Evolutionary conservation across 2,888 invertebrate species (phyloP).

Genomic region (Spisula solida): DNA sequence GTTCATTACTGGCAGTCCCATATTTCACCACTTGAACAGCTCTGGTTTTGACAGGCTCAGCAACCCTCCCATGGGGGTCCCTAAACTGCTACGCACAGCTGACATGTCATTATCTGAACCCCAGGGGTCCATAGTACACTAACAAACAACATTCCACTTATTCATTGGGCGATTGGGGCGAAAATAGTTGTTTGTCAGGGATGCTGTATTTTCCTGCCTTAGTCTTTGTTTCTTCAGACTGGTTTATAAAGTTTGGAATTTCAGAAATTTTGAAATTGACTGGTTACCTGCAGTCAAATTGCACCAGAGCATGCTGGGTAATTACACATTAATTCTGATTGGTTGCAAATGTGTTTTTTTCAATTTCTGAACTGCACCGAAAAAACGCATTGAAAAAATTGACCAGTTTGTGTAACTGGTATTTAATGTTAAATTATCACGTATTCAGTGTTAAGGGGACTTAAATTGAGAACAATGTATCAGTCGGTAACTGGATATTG

Average conservation of each 20-base stretch:
- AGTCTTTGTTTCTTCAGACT: slow-evolving; percentile 29
- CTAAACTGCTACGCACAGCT: slow-evolving; percentile 66
- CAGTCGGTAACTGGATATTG: slow-evolving; percentile 45
- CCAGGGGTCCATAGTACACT: slow-evolving; percentile 57
- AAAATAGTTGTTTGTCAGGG: background rate
- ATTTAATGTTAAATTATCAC: background rate
- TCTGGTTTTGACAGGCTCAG: slow-evolving; percentile 63
- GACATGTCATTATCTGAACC: slow-evolving; percentile 66
- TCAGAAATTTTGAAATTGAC: slow-evolving; percentile 41
- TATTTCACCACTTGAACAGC: slow-evolving; percentile 53
- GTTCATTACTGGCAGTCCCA: slow-evolving; percentile 52
- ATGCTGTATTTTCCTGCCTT: slow-evolving; percentile 12
- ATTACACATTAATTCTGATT: slow-evolving; percentile 40
- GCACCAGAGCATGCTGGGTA: slow-evolving; percentile 41
- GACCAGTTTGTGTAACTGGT: slow-evolving; percentile 17
- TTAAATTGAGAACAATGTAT: background rate
- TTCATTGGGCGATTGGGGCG: slow-evolving; percentile 24
- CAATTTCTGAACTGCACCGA: slow-evolving; percentile 7
- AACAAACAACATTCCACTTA: slow-evolving; percentile 40
- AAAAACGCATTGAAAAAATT: slow-evolving; percentile 1
- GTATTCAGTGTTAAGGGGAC: background rate
- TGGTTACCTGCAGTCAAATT: slow-evolving; percentile 35
- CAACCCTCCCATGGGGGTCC: slow-evolving; percentile 63
- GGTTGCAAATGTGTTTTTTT: background rate
- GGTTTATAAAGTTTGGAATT: slow-evolving; percentile 36